Base-by-base conservation (phyloP, 2,888 invertebrate species). In the Erannis defoliaria region DNA sequence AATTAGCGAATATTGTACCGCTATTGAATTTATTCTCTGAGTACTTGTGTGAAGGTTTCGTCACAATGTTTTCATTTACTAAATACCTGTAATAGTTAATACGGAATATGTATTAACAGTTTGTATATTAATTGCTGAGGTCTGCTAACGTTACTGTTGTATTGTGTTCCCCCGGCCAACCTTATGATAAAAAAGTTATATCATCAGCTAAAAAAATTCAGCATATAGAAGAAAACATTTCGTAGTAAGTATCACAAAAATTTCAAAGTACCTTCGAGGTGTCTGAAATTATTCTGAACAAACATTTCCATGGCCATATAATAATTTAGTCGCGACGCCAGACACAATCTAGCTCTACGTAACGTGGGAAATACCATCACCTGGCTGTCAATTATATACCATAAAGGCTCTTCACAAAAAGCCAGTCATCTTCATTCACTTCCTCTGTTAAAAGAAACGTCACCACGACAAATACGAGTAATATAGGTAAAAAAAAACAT, bases 281-380 rank as follows among this genome's bases (percentile, higher is more conserved):
- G 46, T 55, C 46, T 37, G 29, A 31, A 18, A 12, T 23, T 43
- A 23, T 45, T 45, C 45, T 29, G 16, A 51, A 16, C 38, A 26
- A 50, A 38, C 23, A 26, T 21, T 21, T 14, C 14, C 16, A 40
- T 6, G 21, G 50, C 12, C 26, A 50, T 50, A 50, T 46, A 46
- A 29, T 29, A 45, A 46, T 46, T 46, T 31, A n/a, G 18, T 3
- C 12, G 5, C 3, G 31, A 31, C 46, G 31, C 46, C 46, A 46
- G 46, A 46, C n/a, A 31, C 0, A 46, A 33, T 46, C 16, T 9
- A 5, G 9, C 5, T 33, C 46, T 8, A 45, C 45, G 46, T 31
- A 46, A 19, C 19, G n/a, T 18, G 31, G 46, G 46, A 46, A 46
- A 33, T 45, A 46, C 19, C 18, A 29, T 26, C 3, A 10, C n/a